Conservation (phyloP, 2,797 vertebrate species). For the Valencia hispanica region DNA sequence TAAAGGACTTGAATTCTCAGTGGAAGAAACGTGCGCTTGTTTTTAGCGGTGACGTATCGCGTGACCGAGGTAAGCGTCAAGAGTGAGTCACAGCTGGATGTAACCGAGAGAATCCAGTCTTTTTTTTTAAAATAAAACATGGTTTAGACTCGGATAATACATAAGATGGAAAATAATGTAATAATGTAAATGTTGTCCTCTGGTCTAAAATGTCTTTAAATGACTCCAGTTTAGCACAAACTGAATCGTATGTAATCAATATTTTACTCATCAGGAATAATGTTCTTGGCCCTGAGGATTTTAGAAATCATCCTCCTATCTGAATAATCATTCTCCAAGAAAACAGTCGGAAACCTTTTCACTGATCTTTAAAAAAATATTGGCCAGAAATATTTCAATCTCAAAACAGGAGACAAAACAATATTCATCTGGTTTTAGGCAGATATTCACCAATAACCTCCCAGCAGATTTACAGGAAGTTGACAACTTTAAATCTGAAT, state of each 20-base stretch:
- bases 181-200: too few species aligned
- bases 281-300: neutral
- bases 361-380: neutral
- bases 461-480: neutral
- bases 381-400: neutral
- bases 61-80: too few species aligned
- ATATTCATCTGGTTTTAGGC: neutral
- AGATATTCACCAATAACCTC: neutral
- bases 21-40: too few species aligned
- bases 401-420: neutral
- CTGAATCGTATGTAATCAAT: neutral
- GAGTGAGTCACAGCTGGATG: too few species aligned
- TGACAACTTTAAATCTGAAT: neutral
- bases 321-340: neutral
- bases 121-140: too few species aligned
- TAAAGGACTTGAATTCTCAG: too few species aligned
- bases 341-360: neutral
- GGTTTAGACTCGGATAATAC: too few species aligned
- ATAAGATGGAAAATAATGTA: too few species aligned
- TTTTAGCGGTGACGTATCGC: too few species aligned
- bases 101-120: too few species aligned
- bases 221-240: too few species aligned
- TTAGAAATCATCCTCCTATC: neutral
- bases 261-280: neutral
- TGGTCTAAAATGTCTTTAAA: too few species aligned